A percentile compares a stretch with the other conserved stretches of the same genome.
These are phyloP conservation scores for Athalia rosae DNA, from an alignment of 2,888 invertebrate genomes.

Conservation along the genomic window DNA sequence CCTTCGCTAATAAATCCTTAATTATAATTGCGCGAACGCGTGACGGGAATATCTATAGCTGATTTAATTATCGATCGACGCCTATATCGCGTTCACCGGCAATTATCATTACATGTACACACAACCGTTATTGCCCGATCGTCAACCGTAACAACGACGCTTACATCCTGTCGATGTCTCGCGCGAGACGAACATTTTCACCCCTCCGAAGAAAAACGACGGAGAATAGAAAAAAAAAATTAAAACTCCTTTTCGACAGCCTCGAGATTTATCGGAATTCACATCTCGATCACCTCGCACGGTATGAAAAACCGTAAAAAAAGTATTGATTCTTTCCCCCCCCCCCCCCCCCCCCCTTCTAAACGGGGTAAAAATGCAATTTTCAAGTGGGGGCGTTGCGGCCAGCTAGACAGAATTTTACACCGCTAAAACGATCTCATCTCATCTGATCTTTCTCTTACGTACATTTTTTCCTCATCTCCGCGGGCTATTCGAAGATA, in stretches of 20 bases:
- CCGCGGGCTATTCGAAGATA: constrained; percentile 27
- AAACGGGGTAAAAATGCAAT: constrained; percentile 1
- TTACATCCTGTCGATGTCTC: too few relatives aligned
- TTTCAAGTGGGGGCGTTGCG: constrained; percentile 16
- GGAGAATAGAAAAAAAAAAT: too few relatives aligned
- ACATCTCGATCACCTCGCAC: too few relatives aligned
- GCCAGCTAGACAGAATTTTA: not conserved
- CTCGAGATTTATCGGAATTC: too few relatives aligned
- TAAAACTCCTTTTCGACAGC: too few relatives aligned
- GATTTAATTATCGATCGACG: constrained; percentile 72
- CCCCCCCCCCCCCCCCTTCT: too few relatives aligned
- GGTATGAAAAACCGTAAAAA: too few relatives aligned
- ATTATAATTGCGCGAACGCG: constrained; percentile 73
- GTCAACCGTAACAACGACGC: too few relatives aligned
- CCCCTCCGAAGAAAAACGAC: too few relatives aligned
- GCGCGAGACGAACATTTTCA: too few relatives aligned
- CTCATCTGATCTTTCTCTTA: too few relatives aligned
- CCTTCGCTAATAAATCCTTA: constrained; percentile 72
- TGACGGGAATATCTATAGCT: constrained; percentile 71
- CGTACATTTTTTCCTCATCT: not conserved
- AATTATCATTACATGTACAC: constrained; percentile 40
- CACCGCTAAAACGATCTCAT: constrained; percentile 30
- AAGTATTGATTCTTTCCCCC: too few relatives aligned
- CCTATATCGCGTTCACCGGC: constrained; percentile 56
- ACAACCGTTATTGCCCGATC: not conserved